Conservation (phyloP, 2,888 invertebrate species). For the Drosophila anomelani region DNA sequence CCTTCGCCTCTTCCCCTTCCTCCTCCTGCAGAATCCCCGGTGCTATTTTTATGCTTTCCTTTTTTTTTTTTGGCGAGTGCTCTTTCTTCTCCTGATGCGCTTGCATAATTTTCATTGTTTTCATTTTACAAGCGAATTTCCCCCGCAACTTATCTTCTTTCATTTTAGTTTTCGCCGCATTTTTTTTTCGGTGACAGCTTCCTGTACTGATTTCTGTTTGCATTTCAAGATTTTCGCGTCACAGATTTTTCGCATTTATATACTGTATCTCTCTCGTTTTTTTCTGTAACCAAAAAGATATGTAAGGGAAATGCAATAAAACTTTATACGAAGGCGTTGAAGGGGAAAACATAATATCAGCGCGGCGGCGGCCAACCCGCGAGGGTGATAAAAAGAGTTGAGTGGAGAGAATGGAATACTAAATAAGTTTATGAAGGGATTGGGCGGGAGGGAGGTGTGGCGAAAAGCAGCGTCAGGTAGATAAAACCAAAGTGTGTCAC, state of each 20-base stretch:
- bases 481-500: constrained; percentile 37
- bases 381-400: constrained; percentile 39
- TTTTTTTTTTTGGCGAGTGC: constrained; percentile 42
- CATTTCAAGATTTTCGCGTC: constrained; percentile 71
- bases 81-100: constrained; percentile 59
- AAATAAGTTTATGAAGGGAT: constrained; percentile 38
- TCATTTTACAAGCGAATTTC: constrained; percentile 73
- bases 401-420: constrained; percentile 30
- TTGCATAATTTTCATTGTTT: constrained; percentile 80
- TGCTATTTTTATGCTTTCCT: constrained; percentile 69
- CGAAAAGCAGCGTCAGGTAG: constrained; percentile 2
- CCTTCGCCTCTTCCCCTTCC: neutral
- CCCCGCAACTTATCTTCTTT: constrained; percentile 50
- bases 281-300: constrained; percentile 13
- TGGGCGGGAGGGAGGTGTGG: neutral
- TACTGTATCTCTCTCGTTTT: constrained; percentile 9
- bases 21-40: constrained; percentile 1
- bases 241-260: constrained; percentile 56
- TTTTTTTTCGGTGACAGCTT: constrained; percentile 45
- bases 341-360: constrained; percentile 29
- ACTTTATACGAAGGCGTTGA: constrained; percentile 59
- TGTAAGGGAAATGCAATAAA: constrained; percentile 66
- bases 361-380: constrained; percentile 10
- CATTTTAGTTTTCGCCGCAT: constrained; percentile 34
- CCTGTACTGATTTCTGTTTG: constrained; percentile 77